phyloP scores from a whole-genome alignment of 2,888 invertebrate genomes.

The Synanthedon andrenaeformis region DNA sequence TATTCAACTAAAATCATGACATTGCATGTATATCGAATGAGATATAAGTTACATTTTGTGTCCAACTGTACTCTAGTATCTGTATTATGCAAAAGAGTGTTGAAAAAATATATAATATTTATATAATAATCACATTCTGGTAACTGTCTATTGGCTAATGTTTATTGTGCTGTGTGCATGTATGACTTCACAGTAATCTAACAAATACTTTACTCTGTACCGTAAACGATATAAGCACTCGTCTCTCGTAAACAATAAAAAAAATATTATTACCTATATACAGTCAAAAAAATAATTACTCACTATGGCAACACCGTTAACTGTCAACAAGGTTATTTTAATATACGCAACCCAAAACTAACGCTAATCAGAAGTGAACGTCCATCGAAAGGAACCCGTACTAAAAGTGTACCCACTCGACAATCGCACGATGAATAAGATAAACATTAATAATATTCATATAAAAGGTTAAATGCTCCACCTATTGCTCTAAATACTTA shows the following conservation, averaged over 20 bases:
- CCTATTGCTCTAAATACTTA: constrained; percentile 61
- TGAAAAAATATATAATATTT: constrained; percentile 53
- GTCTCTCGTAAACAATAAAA: constrained; percentile 44
- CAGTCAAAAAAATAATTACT: constrained; percentile 59
- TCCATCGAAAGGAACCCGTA: constrained; percentile 15
- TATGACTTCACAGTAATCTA: background rate
- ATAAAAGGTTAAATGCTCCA: constrained; percentile 64
- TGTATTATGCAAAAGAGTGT: constrained; percentile 31
- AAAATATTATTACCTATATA: constrained; percentile 53
- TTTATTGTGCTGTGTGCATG: constrained; percentile 27
- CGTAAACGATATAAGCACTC: constrained; percentile 30
- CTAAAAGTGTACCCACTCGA: constrained; percentile 7
- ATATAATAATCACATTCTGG: constrained; percentile 53
- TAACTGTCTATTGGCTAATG: constrained; percentile 57
- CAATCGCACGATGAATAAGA: constrained; percentile 16
- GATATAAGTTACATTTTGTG: background rate
- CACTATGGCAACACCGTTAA: constrained; percentile 68
- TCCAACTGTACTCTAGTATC: constrained; percentile 6
- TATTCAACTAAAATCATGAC: no score
- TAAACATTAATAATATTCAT: constrained; percentile 42
- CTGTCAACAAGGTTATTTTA: constrained; percentile 55
- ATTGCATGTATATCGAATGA: no score
- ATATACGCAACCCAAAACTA: constrained; percentile 53
- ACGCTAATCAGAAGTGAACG: constrained; percentile 38
- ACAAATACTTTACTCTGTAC: background rate